These are phyloP conservation scores for Pilophorus perplexus DNA, from an alignment of 2,888 invertebrate genomes.

Conservation along the genomic window DNA sequence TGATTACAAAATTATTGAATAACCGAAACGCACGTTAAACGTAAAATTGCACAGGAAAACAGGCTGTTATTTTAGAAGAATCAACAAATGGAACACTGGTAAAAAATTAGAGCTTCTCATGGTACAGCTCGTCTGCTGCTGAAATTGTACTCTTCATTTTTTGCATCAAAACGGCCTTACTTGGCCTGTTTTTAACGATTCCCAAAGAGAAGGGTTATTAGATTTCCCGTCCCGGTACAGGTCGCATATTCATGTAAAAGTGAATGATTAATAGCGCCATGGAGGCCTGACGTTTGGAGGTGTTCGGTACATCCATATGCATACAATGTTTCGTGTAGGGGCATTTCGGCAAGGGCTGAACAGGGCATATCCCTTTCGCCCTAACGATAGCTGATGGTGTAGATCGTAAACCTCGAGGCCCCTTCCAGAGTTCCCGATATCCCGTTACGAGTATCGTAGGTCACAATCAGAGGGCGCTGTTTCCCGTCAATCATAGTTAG, in stretches of 20 bases:
- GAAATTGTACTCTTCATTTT: too few relatives aligned
- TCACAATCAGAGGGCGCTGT: constrained; percentile 33
- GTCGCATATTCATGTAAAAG: constrained; percentile 16
- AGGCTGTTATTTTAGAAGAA: too few relatives aligned
- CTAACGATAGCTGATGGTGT: constrained; percentile 33
- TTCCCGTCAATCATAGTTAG: constrained; percentile 32
- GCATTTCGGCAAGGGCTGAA: neutral
- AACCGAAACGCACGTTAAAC: too few relatives aligned
- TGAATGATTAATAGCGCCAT: constrained; percentile 28
- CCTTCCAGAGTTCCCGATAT: neutral
- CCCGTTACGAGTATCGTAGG: constrained; percentile 17
- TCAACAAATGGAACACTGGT: too few relatives aligned
- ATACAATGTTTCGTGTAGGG: constrained; percentile 20
- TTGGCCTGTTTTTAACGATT: too few relatives aligned
- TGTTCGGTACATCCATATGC: constrained; percentile 21
- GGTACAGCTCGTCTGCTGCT: too few relatives aligned
- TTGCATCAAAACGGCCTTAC: too few relatives aligned
- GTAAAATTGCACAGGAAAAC: too few relatives aligned
- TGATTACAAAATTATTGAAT: too few relatives aligned
- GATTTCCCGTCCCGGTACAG: too few relatives aligned
- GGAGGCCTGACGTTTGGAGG: neutral
- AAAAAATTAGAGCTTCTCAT: too few relatives aligned
- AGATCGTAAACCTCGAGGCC: constrained; percentile 20
- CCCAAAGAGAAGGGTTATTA: too few relatives aligned
- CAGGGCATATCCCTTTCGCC: constrained; percentile 8